phyloP scores from a whole-genome alignment of 2,888 invertebrate species.

The Craniophora ligustri region DNA sequence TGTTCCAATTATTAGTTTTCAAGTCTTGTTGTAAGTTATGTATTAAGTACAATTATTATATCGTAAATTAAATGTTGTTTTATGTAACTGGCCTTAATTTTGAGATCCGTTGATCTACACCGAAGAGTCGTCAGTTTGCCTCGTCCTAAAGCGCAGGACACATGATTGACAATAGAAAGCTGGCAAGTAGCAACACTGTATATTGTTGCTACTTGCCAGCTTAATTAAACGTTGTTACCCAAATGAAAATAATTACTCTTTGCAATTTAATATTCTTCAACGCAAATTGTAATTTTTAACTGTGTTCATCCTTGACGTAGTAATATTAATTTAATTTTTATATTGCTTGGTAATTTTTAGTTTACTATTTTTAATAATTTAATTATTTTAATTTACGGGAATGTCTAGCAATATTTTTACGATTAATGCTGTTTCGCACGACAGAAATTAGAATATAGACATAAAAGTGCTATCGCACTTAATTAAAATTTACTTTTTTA shows the following conservation, averaged over 20 bases:
- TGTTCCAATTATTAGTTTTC: too few species aligned
- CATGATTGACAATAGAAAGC: conserved; percentile 47
- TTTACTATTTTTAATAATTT: not conserved
- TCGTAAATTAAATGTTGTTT: not conserved
- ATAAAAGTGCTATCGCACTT: conserved; percentile 1
- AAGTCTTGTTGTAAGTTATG: too few species aligned
- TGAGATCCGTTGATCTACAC: conserved; percentile 25
- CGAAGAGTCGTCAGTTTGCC: conserved; percentile 31
- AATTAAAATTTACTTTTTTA: conserved; percentile 15
- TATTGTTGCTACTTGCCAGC: not conserved
- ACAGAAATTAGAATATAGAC: conserved; percentile 1
- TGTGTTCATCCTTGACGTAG: not conserved
- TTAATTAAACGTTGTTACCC: conserved; percentile 43
- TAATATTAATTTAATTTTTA: not conserved
- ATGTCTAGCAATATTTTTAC: conserved; percentile 10
- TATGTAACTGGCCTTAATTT: conserved; percentile 29
- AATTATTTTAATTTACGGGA: conserved; percentile 24
- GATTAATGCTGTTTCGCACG: conserved; percentile 19
- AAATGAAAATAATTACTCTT: conserved; percentile 22
- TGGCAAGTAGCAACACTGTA: conserved; percentile 19
- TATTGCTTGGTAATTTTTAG: conserved; percentile 4
- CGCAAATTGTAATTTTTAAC: conserved; percentile 8
- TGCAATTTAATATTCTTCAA: conserved; percentile 7
- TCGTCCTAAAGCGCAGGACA: conserved; percentile 29
- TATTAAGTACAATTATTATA: too few species aligned